Evolutionary conservation across 2,797 vertebrate species (phyloP).

Genomic region (Chaunax sp.): DNA sequence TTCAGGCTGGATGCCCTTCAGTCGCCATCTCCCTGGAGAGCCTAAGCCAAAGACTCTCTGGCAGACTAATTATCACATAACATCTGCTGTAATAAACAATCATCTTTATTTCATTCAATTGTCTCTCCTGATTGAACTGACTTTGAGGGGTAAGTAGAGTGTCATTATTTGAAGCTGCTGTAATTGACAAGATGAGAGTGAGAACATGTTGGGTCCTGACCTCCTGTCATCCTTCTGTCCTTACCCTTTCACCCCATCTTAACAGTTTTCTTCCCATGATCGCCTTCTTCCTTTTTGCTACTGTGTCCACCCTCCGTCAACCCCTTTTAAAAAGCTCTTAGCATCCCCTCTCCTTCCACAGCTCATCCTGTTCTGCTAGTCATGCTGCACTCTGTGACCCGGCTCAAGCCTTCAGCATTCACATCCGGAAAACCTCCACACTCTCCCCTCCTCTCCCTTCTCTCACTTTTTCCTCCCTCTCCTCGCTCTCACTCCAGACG

Average conservation of each 20-base stretch:
- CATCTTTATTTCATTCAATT: too few relatives aligned
- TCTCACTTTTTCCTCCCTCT: conserved; percentile 1
- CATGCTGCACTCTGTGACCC: conserved; percentile 52
- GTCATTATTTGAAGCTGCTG: too few relatives aligned
- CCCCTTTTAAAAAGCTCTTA: conserved; percentile 48
- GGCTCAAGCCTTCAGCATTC: conserved; percentile 34
- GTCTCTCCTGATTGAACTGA: too few relatives aligned
- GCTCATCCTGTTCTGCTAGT: conserved; percentile 47
- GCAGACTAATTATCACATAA: not conserved
- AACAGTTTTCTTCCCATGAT: conserved; percentile 27
- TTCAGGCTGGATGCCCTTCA: too few relatives aligned
- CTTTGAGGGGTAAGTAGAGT: too few relatives aligned
- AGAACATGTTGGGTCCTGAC: not conserved
- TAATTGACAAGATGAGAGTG: not conserved
- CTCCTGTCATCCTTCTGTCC: not conserved
- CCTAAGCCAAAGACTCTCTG: conserved; percentile 40
- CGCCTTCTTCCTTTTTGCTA: conserved; percentile 21
- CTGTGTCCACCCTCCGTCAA: not conserved
- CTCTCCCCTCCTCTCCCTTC: not conserved
- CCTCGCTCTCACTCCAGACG: conserved; percentile 15
- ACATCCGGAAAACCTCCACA: conserved; percentile 16
- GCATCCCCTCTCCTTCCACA: conserved; percentile 38
- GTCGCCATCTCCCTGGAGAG: too few relatives aligned
- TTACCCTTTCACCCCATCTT: conserved; percentile 14
- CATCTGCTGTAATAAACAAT: too few relatives aligned